Evolutionary conservation across 92 coral and sea anemone species (phyloP).

Genomic region (Heliopora coerulea): DNA sequence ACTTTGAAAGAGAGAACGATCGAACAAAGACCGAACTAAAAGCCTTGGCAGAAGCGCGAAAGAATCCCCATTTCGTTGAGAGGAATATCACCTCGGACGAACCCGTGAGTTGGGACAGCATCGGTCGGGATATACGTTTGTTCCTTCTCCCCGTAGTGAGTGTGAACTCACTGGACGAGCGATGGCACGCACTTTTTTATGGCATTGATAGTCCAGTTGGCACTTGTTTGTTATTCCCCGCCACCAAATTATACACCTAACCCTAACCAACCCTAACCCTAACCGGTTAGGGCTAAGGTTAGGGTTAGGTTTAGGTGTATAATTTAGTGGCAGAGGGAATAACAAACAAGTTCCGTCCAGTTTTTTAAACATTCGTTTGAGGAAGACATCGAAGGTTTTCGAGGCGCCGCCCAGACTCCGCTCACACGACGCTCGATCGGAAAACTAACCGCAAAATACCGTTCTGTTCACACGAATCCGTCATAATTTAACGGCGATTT

Average conservation of each 20-base stretch:
- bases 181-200: slow-evolving; percentile 91
- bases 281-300: no score
- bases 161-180: slow-evolving; percentile 90
- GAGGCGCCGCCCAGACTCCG: slow-evolving; percentile 86
- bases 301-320: no score
- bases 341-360: no score
- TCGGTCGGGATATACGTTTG: slow-evolving; percentile 78
- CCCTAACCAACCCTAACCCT: no score
- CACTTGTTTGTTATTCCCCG: no score
- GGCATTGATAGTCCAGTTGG: slow-evolving; percentile 98
- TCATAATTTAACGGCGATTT: no score
- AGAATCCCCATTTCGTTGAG: slow-evolving; percentile 33
- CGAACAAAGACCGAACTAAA: slow-evolving; percentile 66
- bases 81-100: slow-evolving; percentile 50
- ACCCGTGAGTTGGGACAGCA: slow-evolving; percentile 77
- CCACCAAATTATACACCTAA: no score
- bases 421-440: slow-evolving; percentile 78
- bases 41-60: slow-evolving; percentile 57
- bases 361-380: no score
- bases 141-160: slow-evolving; percentile 73
- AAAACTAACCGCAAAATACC: slow-evolving; percentile 73
- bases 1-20: slow-evolving; percentile 73
- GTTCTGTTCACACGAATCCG: slow-evolving; percentile 60
- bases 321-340: no score
- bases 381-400: slow-evolving; percentile 96